Evolutionary conservation across 2,113 vertebrate genomes (phyloP).

Genomic region (Taurulus bubalis): DNA sequence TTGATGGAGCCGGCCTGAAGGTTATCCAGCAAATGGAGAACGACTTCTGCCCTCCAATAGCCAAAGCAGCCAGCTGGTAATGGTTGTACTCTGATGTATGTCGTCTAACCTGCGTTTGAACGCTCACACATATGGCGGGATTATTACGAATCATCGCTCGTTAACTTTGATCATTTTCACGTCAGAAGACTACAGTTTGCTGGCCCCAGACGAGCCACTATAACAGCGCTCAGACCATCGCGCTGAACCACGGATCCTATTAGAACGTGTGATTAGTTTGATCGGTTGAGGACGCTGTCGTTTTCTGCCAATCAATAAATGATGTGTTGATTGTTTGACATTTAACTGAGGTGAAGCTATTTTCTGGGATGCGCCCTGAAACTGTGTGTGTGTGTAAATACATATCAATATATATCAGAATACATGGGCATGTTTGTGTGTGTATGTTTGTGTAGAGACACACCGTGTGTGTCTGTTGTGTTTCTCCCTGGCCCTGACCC

Average conservation of each 20-base stretch:
- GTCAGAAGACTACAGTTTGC: too few relatives aligned
- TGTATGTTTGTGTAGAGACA: too few relatives aligned
- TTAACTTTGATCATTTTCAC: too few relatives aligned
- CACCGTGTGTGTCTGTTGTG: conserved; percentile 1
- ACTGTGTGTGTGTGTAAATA: neutral
- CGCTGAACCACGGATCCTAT: neutral
- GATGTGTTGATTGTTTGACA: neutral
- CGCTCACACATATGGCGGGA: too few relatives aligned
- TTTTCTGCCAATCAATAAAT: neutral
- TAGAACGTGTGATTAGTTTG: neutral
- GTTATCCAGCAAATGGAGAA: conserved; percentile 66
- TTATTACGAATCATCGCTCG: too few relatives aligned
- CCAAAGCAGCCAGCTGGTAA: conserved; percentile 43
- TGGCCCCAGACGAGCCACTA: too few relatives aligned
- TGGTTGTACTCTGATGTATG: conserved; percentile 19
- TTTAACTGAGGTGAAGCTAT: neutral
- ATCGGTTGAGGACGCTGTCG: neutral
- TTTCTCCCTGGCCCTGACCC: conserved; percentile 11
- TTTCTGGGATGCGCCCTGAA: neutral
- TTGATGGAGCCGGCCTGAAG: conserved; percentile 74
- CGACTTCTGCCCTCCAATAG: conserved; percentile 52
- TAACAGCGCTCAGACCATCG: neutral
- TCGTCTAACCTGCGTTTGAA: too few relatives aligned
- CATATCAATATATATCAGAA: neutral
- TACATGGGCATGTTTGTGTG: neutral